These are phyloP conservation scores for Bradypus variegatus DNA, from an alignment of 2,797 vertebrate species.

Conservation along the genomic window DNA sequence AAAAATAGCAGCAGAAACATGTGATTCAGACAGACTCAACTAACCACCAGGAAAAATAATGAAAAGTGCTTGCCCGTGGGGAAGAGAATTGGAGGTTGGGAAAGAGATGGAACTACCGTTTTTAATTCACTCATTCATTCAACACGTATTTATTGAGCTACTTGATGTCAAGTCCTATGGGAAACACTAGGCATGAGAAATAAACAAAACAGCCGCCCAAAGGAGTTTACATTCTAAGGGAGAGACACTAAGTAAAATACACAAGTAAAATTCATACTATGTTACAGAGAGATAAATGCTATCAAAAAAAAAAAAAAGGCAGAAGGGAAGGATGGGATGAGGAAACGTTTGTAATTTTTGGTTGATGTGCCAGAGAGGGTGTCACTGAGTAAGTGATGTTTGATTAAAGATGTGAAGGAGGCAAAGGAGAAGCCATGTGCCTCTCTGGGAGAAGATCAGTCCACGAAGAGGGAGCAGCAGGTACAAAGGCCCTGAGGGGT, in stretches of 20 bases:
- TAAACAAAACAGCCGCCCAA: neutral
- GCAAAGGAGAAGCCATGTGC: neutral
- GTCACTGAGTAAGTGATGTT: neutral
- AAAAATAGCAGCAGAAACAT: neutral
- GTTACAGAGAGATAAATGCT: neutral
- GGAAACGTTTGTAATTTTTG: neutral
- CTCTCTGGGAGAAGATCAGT: neutral
- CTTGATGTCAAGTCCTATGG: neutral
- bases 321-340: no score
- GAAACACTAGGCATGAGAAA: neutral
- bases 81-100: no score
- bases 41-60: neutral
- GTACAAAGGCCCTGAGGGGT: neutral
- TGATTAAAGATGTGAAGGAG: neutral
- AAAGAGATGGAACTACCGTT: neutral
- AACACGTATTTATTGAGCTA: neutral
- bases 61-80: neutral
- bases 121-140: neutral
- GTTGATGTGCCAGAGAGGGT: neutral
- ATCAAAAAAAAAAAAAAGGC: accelerated
- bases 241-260: neutral
- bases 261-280: neutral
- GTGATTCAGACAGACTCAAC: neutral
- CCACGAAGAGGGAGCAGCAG: neutral
- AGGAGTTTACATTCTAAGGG: neutral